A percentile compares a stretch with the other conserved stretches of the same genome.
phyloP scores from a whole-genome alignment of 2,888 invertebrate species.

The Protophormia terraenovae region DNA sequence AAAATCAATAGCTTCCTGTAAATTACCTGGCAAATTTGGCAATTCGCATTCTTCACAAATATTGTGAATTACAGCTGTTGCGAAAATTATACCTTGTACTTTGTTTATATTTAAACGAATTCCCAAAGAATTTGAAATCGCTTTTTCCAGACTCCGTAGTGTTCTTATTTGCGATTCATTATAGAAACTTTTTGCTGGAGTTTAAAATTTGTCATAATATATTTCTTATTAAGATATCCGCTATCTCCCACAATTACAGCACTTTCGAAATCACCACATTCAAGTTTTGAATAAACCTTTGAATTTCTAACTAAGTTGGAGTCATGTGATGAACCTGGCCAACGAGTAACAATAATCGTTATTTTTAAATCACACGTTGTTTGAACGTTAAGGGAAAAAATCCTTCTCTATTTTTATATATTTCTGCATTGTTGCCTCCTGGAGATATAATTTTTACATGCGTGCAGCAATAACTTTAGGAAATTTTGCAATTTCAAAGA shows the following conservation, averaged over 20 bases:
- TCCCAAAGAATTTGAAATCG: slow-evolving; percentile 7
- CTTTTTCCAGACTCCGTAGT: slow-evolving; percentile 4
- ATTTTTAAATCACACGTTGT: not conserved
- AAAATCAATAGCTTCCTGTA: too few relatives aligned
- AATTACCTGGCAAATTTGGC: not conserved
- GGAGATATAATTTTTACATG: slow-evolving; percentile 9
- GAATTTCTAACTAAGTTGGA: not conserved
- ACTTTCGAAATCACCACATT: not conserved
- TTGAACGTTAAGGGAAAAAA: slow-evolving; percentile 8
- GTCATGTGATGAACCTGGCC: not conserved
- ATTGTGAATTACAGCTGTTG: not conserved
- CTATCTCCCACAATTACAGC: not conserved
- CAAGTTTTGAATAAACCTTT: not conserved
- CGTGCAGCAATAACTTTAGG: slow-evolving; percentile 41
- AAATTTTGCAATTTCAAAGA: slow-evolving; percentile 25
- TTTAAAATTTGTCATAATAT: not conserved
- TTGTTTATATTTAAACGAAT: slow-evolving; percentile 6
- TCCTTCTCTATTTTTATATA: not conserved
- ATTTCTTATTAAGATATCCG: not conserved
- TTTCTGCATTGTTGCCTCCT: not conserved
- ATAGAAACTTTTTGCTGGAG: not conserved
- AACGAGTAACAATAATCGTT: not conserved
- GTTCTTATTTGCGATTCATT: not conserved
- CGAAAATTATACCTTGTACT: not conserved
- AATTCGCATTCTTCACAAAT: not conserved